Evolutionary conservation across 2,888 invertebrate genomes (phyloP), one percentile per base, ranked within the genome.

Genomic region (Sesia apiformis): DNA sequence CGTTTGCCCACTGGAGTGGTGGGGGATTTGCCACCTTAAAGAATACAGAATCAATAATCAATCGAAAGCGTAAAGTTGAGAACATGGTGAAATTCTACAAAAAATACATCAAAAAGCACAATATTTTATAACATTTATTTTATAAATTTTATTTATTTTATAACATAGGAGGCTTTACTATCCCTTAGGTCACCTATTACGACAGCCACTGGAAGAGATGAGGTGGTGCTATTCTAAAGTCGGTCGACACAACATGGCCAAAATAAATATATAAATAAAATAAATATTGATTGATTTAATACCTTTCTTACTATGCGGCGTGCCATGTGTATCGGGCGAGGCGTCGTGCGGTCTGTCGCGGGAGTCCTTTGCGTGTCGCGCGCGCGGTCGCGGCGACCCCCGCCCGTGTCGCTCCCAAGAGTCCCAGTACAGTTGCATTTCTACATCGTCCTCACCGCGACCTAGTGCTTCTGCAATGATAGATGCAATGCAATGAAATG

Each of bases 401-500:
- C 86, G 85, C 66, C 84, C 91, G 72, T 92, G 93, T 53, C 94
- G 90, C 81, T 97, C 97, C 97, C 97, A 98, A 4, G 97, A 97
- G 82, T 98, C 97, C 97, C 98, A 98, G 84, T 96, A 97, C 65
- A 98, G 90, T 62, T 93, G 93, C 72, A 94, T 68, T 89, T 93
- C 73, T 55, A 91, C 90, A 59, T 90, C 90, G 51, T 89, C 92
- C 39, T 87, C 87, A 50, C 88, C 88, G 3, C 86, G 79, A 0
- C 76, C 81, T 6, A 89, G 60, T 0, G 87, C 87, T 61, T 89
- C 88, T 89, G 76, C 1, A 61, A 58, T 0, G 8, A 46, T 8
- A 7, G 46, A 46, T 46, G n/a, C 23, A n/a, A n/a, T 8, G 3
- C n/a, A 43, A 43, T 43, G 7, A 46, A 46, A 46, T 46, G 46